These are phyloP conservation scores for Tuberolachnus salignus DNA, from an alignment of 2,888 invertebrate genomes.

Conservation along the genomic window DNA sequence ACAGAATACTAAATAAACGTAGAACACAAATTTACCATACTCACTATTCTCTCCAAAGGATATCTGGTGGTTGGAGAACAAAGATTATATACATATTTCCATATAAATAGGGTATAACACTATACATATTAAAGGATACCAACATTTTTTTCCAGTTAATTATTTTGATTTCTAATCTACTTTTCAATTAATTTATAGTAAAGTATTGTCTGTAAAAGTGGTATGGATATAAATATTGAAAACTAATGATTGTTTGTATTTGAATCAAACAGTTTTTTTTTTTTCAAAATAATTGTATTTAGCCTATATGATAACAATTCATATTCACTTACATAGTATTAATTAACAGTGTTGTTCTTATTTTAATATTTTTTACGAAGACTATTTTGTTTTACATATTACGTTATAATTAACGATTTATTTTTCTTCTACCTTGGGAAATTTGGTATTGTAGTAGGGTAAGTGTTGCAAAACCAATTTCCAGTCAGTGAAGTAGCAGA, in stretches of 20 bases:
- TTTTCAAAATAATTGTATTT: slow-evolving; percentile 9
- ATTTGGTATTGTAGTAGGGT: slow-evolving; percentile 79
- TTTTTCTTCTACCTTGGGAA: slow-evolving; percentile 64
- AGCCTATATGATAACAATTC: background rate
- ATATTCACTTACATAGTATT: slow-evolving; percentile 9
- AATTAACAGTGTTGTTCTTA: background rate
- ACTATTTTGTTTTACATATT: slow-evolving; percentile 25
- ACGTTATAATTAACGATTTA: background rate
- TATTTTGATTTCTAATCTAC: too few relatives aligned
- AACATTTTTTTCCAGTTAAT: too few relatives aligned
- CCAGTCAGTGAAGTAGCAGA: slow-evolving; percentile 82
- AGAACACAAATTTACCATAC: too few relatives aligned
- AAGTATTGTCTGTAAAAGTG: too few relatives aligned
- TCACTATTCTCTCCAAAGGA: too few relatives aligned
- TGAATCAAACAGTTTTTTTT: background rate
- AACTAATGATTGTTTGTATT: background rate
- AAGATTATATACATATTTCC: too few relatives aligned
- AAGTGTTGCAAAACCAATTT: slow-evolving; percentile 73
- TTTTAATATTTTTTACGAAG: slow-evolving; percentile 19
- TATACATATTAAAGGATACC: too few relatives aligned
- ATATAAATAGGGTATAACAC: too few relatives aligned
- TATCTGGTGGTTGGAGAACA: too few relatives aligned
- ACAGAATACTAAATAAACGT: too few relatives aligned
- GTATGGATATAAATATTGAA: background rate
- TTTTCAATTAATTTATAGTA: too few relatives aligned